These are phyloP conservation scores for Trachelus stipa DNA, from an alignment of 2,888 invertebrate species.

Conservation along the genomic window DNA sequence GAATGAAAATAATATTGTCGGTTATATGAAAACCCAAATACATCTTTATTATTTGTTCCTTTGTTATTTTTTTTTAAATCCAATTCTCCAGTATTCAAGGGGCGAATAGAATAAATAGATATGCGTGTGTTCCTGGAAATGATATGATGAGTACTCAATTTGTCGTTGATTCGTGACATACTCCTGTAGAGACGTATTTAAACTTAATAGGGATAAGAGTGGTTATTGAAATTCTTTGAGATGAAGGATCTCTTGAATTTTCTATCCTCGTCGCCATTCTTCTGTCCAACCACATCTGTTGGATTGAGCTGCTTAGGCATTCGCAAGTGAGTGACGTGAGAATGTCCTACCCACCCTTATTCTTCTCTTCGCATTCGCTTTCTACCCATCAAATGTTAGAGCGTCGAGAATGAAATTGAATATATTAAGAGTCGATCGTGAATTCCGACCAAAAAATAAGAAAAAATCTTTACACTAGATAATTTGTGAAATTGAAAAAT, in stretches of 20 bases:
- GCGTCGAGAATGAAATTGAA: neutral
- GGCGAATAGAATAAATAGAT: neutral
- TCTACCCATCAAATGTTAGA: neutral
- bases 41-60: neutral
- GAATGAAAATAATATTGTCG: neutral
- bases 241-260: constrained; percentile 24
- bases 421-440: neutral
- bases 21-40: neutral
- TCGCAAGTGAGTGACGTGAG: constrained; percentile 49
- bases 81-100: neutral
- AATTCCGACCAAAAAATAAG: neutral
- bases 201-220: constrained; percentile 48
- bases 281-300: constrained; percentile 26
- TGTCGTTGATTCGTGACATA: neutral
- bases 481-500: neutral
- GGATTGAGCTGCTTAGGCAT: constrained; percentile 9
- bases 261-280: constrained; percentile 37
- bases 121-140: neutral
- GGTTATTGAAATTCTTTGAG: constrained; percentile 56
- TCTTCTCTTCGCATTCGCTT: neutral
- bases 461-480: neutral
- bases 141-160: neutral
- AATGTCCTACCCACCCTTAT: constrained; percentile 38
- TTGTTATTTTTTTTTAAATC: neutral
- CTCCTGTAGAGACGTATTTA: constrained; percentile 1